phyloP scores from a whole-genome alignment of 2,888 invertebrate genomes.

The Tethea ocularis region DNA sequence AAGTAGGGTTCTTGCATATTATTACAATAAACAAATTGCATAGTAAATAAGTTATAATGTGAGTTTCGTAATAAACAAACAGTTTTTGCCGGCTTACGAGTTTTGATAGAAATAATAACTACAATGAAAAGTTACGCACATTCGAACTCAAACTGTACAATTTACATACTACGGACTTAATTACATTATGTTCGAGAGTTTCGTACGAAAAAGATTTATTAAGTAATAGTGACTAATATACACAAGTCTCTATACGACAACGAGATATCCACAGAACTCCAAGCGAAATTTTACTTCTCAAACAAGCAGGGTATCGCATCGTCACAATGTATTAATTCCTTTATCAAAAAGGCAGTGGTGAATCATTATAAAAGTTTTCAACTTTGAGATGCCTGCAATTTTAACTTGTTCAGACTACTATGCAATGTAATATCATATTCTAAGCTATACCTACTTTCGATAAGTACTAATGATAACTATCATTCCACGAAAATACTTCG shows the following conservation, averaged over 20 bases:
- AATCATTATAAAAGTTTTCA: too few relatives aligned
- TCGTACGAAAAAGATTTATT: too few relatives aligned
- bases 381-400: too few relatives aligned
- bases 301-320: too few relatives aligned
- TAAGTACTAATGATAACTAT: not conserved
- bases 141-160: not conserved
- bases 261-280: too few relatives aligned
- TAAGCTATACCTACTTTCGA: not conserved
- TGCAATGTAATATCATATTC: not conserved
- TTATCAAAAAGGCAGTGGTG: too few relatives aligned
- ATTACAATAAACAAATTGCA: not conserved
- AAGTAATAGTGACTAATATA: too few relatives aligned
- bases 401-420: not conserved
- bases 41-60: not conserved
- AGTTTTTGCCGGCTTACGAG: not conserved
- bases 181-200: not conserved
- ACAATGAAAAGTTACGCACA: not conserved
- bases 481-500: not conserved
- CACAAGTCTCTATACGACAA: too few relatives aligned
- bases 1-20: not conserved
- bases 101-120: not conserved
- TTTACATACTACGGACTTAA: not conserved
- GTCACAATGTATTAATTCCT: too few relatives aligned
- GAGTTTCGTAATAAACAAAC: not conserved
- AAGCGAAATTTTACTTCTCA: too few relatives aligned